Base-by-base conservation (phyloP, 2,888 invertebrate genomes). In the Nymphalis polychloros region DNA sequence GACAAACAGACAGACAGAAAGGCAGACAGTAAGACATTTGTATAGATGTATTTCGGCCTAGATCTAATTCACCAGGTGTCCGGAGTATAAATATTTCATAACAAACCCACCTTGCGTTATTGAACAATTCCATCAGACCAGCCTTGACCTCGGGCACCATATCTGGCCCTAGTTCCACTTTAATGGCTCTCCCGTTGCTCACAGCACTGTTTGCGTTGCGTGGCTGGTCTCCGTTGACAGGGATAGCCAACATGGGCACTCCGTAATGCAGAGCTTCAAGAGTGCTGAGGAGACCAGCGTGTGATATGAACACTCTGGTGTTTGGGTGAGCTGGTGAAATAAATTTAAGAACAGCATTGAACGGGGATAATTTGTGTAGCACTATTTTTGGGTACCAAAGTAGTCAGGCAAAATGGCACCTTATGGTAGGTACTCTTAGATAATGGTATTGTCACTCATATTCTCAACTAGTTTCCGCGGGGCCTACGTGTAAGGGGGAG, bases 221-320 rank as follows among this genome's bases (percentile, higher is more conserved):
- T 0, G 81, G 84, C 76, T 89, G 89, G 71, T 90, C 89, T 5
- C 82, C 89, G 27, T 84, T 87, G 17, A 89, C 80, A 0, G 89
- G 89, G 0, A 88, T 70, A 0, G 83, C 83, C 8, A 89, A 74
- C 2, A 88, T 69, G 0, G 89, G 88, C 0, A 89, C 84, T 0
- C 88, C 89, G 19, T 75, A 77, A 3, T 79, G 73, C 0, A 83
- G 57, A 0, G 84, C 74, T 53, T 84, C 84, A 4, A 83, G 48
- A 0, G 77, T 78, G 8, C 81, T 81, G 5, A 85, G 76, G 0
- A 83, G 73, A 0, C 84, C 84, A 5, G 83, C 81, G 67, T 85
- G 85, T 0, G 84, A 80, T 49, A 85, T 82, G 67, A 85, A 85
- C 0, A 81, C 69, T 23, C 75, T 79, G 0, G 79, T 73, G 67